Conservation (phyloP, 2,113 vertebrate genomes). For the Oxyura jamaicensis region DNA sequence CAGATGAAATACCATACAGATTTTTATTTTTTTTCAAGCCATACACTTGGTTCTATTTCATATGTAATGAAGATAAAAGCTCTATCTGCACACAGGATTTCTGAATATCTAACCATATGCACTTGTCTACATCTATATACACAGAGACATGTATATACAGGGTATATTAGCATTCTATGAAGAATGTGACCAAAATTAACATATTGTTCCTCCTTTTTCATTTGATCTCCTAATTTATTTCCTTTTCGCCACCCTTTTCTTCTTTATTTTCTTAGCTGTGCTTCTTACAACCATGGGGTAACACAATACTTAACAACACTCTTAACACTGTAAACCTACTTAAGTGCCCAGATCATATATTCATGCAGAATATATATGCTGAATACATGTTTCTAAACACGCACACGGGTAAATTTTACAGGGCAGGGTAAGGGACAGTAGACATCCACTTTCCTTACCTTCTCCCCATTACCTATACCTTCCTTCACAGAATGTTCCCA, state of each 20-base stretch:
- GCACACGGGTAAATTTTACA: neutral
- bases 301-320: neutral
- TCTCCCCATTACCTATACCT: neutral
- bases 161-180: neutral
- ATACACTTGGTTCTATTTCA: neutral
- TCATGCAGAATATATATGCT: neutral
- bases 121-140: slow-evolving; percentile 56
- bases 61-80: slow-evolving; percentile 60
- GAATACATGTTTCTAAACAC: neutral
- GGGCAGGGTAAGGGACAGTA: neutral
- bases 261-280: neutral
- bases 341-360: neutral
- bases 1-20: slow-evolving; percentile 31
- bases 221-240: neutral
- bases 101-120: slow-evolving; percentile 43
- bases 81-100: slow-evolving; percentile 23
- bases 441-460: neutral
- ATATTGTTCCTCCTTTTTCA: neutral
- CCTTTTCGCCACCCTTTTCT: neutral
- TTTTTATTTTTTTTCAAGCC: slow-evolving; percentile 26
- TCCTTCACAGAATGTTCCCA: neutral
- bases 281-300: neutral
- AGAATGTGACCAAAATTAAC: neutral
- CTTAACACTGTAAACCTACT: neutral
- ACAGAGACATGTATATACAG: neutral